Conservation (phyloP, 2,797 vertebrate genomes). For the Perodicticus potto region DNA sequence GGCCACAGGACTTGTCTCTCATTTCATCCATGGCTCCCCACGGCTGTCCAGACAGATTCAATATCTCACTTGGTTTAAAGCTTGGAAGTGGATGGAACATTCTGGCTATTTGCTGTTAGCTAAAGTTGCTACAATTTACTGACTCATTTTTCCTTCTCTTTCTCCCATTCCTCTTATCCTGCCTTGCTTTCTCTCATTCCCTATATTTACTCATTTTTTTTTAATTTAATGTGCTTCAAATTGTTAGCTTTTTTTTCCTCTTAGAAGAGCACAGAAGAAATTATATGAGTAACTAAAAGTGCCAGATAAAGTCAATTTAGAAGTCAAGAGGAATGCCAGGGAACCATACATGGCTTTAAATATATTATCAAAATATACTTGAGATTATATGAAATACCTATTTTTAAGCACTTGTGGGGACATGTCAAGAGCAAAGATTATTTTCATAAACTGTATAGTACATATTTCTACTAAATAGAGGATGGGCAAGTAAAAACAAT, state of each 20-base stretch:
- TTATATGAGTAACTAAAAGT: slow-evolving; percentile 26
- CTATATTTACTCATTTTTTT: slow-evolving; percentile 9
- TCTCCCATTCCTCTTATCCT: not conserved
- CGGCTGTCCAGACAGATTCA: not conserved
- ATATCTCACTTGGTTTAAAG: not conserved
- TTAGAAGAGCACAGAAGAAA: not conserved
- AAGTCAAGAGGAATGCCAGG: slow-evolving; percentile 6
- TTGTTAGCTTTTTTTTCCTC: not conserved
- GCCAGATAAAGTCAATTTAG: not conserved
- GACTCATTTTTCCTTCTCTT: slow-evolving; percentile 12
- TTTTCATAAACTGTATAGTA: not conserved
- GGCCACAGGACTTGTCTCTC: not conserved
- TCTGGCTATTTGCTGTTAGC: not conserved
- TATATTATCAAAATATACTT: not conserved
- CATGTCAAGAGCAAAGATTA: not conserved
- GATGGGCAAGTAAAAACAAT: not conserved
- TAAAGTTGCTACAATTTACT: not conserved
- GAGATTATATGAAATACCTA: not conserved
- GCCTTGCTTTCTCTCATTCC: not conserved
- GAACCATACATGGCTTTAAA: not conserved
- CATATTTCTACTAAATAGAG: not conserved
- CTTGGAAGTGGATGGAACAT: not conserved
- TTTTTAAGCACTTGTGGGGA: not conserved
- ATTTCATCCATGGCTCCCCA: not conserved
- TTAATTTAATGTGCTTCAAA: slow-evolving; percentile 33